Evolutionary conservation across 2,797 vertebrate species (phyloP).

Genomic region (Eospalax fontanierii): DNA sequence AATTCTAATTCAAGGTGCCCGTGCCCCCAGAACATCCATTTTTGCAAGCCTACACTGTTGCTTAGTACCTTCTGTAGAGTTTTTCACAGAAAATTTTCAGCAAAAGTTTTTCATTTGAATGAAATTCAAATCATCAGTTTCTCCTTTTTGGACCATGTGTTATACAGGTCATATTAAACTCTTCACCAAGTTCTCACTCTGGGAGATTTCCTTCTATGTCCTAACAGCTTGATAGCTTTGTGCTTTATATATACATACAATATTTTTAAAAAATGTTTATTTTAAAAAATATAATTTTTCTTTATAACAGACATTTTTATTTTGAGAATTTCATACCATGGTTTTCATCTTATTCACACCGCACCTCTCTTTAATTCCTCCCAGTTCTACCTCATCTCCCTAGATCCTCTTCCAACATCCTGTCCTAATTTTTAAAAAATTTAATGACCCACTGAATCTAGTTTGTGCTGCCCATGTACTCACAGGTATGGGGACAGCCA

Average conservation of each 20-base stretch:
- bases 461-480: too few species aligned
- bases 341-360: too few species aligned
- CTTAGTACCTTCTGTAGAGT: neutral
- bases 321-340: too few species aligned
- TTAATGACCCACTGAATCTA: too few species aligned
- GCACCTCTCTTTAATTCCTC: too few species aligned
- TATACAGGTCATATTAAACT: too few species aligned
- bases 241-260: neutral
- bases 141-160: neutral
- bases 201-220: neutral
- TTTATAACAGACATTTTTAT: too few species aligned
- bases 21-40: neutral
- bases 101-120: conserved; percentile 25
- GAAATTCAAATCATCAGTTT: neutral
- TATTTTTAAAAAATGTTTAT: neutral
- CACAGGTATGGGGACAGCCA: too few species aligned
- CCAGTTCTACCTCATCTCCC: too few species aligned
- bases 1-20: neutral
- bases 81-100: neutral
- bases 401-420: too few species aligned
- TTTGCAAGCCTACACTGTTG: neutral
- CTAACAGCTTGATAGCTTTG: neutral
- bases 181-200: neutral
- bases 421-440: too few species aligned
- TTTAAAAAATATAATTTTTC: neutral